Evolutionary conservation across 2,797 vertebrate species (phyloP).

Genomic region (Pangasius macronema): DNA sequence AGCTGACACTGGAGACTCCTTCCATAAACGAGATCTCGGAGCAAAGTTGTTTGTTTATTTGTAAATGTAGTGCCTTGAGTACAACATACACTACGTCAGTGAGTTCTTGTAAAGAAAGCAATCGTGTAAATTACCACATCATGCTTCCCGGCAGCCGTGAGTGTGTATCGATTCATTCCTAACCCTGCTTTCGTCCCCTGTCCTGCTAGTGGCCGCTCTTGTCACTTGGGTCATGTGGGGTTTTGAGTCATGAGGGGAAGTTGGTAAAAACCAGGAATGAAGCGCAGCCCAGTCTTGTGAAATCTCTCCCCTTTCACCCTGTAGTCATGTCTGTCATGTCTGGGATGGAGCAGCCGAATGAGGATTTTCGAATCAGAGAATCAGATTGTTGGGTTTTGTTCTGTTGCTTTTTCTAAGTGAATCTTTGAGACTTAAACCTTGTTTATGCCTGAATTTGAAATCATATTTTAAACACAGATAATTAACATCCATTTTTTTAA

Average conservation of each 20-base stretch:
- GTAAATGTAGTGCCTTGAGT: not conserved
- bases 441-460: not conserved
- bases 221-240: too few relatives aligned
- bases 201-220: not conserved
- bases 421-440: not conserved
- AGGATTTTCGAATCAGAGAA: not conserved
- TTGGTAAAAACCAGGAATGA: not conserved
- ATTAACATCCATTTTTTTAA: too few relatives aligned
- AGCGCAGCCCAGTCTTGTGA: not conserved
- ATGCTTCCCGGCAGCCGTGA: not conserved
- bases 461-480: not conserved
- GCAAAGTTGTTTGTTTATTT: not conserved
- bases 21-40: not conserved
- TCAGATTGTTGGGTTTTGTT: not conserved
- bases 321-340: not conserved
- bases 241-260: not conserved
- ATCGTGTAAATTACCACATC: not conserved
- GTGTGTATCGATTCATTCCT: not conserved
- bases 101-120: not conserved
- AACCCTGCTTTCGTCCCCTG: not conserved
- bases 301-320: slow-evolving; percentile 20
- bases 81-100: not conserved
- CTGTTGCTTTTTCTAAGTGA: not conserved
- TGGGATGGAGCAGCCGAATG: not conserved
- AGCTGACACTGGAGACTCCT: not conserved